Percentiles rank a stretch among this genome's conserved stretches.
phyloP scores from a whole-genome alignment of 2,888 invertebrate species.

The Hyalella azteca region DNA sequence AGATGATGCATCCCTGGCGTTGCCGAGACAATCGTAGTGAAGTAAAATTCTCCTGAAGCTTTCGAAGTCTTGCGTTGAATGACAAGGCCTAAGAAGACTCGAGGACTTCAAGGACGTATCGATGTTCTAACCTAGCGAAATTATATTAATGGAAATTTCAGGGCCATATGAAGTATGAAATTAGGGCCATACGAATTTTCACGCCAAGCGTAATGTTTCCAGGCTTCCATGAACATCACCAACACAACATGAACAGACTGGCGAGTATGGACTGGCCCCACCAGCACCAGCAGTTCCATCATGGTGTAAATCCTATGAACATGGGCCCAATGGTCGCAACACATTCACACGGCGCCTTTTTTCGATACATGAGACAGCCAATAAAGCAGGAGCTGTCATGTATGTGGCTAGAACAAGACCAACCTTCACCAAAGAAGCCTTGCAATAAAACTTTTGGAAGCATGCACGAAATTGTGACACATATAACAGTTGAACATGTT shows the following conservation, averaged over 20 bases:
- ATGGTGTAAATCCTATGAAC: slow-evolving; percentile 68
- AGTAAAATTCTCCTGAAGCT: too few relatives aligned
- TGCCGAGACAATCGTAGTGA: too few relatives aligned
- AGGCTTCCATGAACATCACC: slow-evolving; percentile 61
- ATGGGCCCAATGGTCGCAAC: slow-evolving; percentile 64
- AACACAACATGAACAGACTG: slow-evolving; percentile 61
- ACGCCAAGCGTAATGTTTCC: slow-evolving; percentile 61
- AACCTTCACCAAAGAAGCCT: background rate
- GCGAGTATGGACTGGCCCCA: slow-evolving; percentile 54
- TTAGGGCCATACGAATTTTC: too few relatives aligned
- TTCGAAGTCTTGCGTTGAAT: too few relatives aligned
- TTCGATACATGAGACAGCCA: slow-evolving; percentile 83
- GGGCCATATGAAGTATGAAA: too few relatives aligned
- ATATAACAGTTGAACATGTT: background rate
- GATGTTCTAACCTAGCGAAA: too few relatives aligned
- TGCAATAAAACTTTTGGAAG: background rate
- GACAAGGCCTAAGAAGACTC: too few relatives aligned
- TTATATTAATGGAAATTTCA: too few relatives aligned
- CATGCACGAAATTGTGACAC: background rate
- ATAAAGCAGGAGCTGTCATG: background rate
- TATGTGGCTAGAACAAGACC: background rate
- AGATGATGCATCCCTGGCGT: too few relatives aligned
- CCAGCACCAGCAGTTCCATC: slow-evolving; percentile 59
- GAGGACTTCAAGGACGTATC: too few relatives aligned
- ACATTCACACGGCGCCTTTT: slow-evolving; percentile 75